phyloP scores from a whole-genome alignment of 2,888 invertebrate genomes.

The Tanypteryx hageni region DNA sequence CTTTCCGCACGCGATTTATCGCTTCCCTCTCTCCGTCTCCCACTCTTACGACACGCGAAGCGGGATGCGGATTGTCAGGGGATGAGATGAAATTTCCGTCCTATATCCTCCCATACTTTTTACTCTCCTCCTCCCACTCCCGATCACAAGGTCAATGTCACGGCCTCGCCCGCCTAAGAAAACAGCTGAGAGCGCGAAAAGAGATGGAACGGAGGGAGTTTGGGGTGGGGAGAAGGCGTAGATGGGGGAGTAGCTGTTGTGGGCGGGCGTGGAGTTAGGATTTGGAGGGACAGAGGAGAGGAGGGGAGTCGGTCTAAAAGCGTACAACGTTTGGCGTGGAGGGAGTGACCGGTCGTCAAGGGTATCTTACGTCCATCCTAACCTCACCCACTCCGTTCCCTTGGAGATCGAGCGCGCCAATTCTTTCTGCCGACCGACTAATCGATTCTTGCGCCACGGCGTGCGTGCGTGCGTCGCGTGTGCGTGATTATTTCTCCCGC shows the following conservation, averaged over 20 bases:
- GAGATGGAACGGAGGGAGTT: no score
- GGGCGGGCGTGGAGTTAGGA: neutral
- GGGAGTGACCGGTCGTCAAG: no score
- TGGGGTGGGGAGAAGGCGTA: no score
- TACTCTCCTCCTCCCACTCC: neutral
- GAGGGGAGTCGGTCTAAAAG: no score
- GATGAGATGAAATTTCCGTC: neutral
- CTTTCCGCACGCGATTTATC: no score
- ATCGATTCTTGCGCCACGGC: neutral
- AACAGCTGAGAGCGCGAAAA: neutral
- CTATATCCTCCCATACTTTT: neutral
- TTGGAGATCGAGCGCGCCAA: neutral
- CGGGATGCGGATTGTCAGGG: neutral
- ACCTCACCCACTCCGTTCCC: slow-evolving; percentile 11
- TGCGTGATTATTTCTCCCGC: neutral
- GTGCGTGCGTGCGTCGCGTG: neutral
- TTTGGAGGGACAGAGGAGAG: neutral
- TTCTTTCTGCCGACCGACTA: neutral
- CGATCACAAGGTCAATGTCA: neutral
- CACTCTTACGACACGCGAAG: neutral
- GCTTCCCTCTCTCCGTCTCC: no score
- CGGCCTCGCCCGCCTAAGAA: neutral
- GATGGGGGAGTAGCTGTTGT: no score
- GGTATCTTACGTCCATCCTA: neutral
- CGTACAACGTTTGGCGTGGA: no score